Evolutionary conservation across 1,140 invertebrate genomes (phyloP).

Genomic region (Drosophila nikananu): DNA sequence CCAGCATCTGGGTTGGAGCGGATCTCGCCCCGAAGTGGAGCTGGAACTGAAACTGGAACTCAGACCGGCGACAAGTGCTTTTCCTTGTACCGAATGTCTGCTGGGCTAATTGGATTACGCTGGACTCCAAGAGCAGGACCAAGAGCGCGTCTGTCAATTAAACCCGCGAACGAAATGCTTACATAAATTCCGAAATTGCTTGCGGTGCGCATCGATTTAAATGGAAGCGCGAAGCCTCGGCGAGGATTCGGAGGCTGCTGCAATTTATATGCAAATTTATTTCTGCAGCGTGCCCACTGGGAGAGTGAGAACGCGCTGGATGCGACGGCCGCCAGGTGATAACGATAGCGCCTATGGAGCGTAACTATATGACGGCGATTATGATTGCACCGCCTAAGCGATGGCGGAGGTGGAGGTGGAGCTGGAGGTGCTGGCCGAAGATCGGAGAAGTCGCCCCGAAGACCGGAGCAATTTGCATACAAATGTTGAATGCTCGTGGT

Average conservation of each 20-base stretch:
- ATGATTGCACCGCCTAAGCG: slow-evolving; percentile 71
- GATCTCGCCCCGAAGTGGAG: background rate
- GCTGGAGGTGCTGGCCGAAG: background rate
- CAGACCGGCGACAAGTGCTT: slow-evolving; percentile 71
- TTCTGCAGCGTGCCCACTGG: slow-evolving; percentile 47
- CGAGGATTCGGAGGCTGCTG: slow-evolving; percentile 16
- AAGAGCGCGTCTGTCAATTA: slow-evolving; percentile 71
- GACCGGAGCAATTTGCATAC: slow-evolving; percentile 74
- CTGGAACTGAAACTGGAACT: slow-evolving; percentile 11
- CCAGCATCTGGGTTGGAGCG: background rate
- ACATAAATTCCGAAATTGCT: slow-evolving; percentile 83
- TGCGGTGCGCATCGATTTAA: slow-evolving; percentile 82
- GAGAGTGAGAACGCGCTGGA: slow-evolving; percentile 12
- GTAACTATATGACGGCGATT: slow-evolving; percentile 80
- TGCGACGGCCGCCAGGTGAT: slow-evolving; percentile 63
- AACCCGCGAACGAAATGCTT: slow-evolving; percentile 81
- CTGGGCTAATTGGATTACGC: slow-evolving; percentile 78
- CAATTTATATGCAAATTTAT: slow-evolving; percentile 83
- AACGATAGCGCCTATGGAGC: slow-evolving; percentile 54
- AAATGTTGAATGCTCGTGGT: slow-evolving; percentile 81
- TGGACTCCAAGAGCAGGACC: slow-evolving; percentile 22
- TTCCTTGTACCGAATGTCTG: slow-evolving; percentile 80
- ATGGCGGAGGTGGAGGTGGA: slow-evolving; percentile 39
- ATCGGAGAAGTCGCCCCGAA: slow-evolving; percentile 12
- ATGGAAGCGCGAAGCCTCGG: slow-evolving; percentile 50